Conservation (phyloP, 2,113 vertebrate species). For the Anser cygnoides region DNA sequence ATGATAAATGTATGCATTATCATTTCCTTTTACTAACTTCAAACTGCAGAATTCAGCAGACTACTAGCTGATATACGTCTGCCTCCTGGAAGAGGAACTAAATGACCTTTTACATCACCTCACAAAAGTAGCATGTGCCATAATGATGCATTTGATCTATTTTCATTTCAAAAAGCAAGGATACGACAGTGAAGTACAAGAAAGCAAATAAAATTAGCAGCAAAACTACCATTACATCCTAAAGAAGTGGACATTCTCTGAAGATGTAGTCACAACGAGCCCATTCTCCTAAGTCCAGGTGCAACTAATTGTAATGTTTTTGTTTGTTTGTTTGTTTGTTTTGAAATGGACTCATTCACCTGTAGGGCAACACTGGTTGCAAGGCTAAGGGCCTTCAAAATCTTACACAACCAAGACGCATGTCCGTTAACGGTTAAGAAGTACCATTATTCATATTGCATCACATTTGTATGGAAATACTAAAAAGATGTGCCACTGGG, state of each 20-base stretch:
- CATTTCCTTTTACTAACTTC: slow-evolving; percentile 8
- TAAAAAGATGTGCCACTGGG: not conserved
- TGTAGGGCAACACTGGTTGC: not conserved
- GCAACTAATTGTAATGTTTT: not conserved
- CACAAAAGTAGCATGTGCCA: not conserved
- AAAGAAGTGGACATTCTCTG: not conserved
- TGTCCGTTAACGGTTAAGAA: not conserved
- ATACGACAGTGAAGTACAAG: not conserved
- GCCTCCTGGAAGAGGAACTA: not conserved
- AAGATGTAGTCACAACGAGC: not conserved
- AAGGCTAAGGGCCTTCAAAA: not conserved
- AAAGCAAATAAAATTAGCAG: not conserved
- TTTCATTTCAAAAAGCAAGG: not conserved
- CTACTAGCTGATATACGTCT: not conserved
- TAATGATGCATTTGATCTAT: not conserved
- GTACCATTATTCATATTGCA: not conserved
- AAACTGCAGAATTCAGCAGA: not conserved
- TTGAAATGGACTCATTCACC: not conserved
- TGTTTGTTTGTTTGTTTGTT: too few species aligned
- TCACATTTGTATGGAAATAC: not conserved
- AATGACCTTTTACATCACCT: not conserved
- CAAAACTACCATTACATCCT: not conserved
- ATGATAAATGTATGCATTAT: slow-evolving; percentile 1
- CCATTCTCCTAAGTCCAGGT: not conserved
- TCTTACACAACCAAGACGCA: not conserved